Evolutionary conservation across 1,140 invertebrate species (phyloP), one percentile per base, ranked within the genome.

Genomic region (Melanaphis sacchari): DNA sequence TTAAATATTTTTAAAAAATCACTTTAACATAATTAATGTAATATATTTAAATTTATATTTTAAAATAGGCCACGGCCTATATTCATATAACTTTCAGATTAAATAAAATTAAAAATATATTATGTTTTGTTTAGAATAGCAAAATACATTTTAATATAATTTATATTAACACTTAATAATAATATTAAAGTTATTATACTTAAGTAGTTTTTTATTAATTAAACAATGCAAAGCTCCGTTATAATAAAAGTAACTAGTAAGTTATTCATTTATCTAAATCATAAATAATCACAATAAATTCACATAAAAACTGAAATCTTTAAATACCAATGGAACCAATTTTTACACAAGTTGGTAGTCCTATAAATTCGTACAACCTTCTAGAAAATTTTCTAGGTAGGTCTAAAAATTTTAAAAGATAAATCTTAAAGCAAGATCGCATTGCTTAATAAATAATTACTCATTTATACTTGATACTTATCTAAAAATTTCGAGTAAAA

Each of bases 1-100:
- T 89, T 89, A 52, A 89, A 52, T 52, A 52, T 24, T 89, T 89
- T 46, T 15, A n/a, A 38, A 54, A 88, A 89, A n/a, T 89, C 46
- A 38, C n/a, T 24, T 36, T 36, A 21, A 43, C 81, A 59, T 59
- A 31, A 59, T 26, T 59, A 59, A 59, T 59, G 26, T 31, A 59
- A 59, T 59, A 59, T 66, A 66, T 66, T 66, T 66, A n/a, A n/a
- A 31, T 66, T 66, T 66, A n/a, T 66, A 31, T 66, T 66, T 66
- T 4, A n/a, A 66, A n/a, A 66, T 31, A 11, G 0, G 15, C 31
- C 31, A 2, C 18, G 15, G 31, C 8, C 54, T 26, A 26, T 26
- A 26, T 26, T 46, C 46, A 9, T 21, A 18, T 9, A 59, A 59
- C 11, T 76, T n/a, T 4, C 59, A 76, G n/a, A 76, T 76, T 76